Base-by-base conservation (phyloP, 2,888 invertebrate species). In the Sinodicranocentrus sp. region DNA sequence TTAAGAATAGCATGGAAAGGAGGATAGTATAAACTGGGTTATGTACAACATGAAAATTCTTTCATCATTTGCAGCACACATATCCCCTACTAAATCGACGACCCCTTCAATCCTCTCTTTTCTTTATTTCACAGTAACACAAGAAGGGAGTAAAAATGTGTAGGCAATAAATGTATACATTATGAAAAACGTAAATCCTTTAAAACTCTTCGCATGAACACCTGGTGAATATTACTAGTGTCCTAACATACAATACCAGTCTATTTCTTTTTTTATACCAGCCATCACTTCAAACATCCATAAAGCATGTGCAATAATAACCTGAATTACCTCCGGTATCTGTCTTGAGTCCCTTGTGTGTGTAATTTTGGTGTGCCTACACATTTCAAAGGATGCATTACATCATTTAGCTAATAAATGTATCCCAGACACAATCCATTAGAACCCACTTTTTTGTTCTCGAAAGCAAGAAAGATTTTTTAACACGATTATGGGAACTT, bases 401-500 rank as follows among this genome's bases (percentile, higher is more conserved):
- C 39, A 39, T 65, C 65, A 65, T 39, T n/a, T 65, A 33, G 39
- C 33, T n/a, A n/a, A 10, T 33, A 6, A 10, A 33, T 33, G 10
- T 33, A 33, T 33, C 33, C 33, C 48, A 54, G 21, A 2, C 19
- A 33, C 25, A 48, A 43, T 19, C 21, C 25, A 52, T 52, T 52
- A 52, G n/a, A 17, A 52, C n/a, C 48, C 68, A 70, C 10, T 65
- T 43, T 19, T 65, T 15, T 59, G 15, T 19, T 59, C 59, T 59
- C 25, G 25, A 59, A 59, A 23, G 52, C 52, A 59, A 26, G 59
- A 59, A 26, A 23, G 26, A n/a, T 3, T 39, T 33, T 63, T 63
- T 17, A 59, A 63, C 63, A 63, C 19, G 25, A 44, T 63, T 52
- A 52, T 59, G 68, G 26, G 68, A 77, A 68, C 77, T 77, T 77